These are phyloP conservation scores for Daubentonia madagascariensis DNA, from an alignment of 2,113 vertebrate genomes.

Conservation along the genomic window DNA sequence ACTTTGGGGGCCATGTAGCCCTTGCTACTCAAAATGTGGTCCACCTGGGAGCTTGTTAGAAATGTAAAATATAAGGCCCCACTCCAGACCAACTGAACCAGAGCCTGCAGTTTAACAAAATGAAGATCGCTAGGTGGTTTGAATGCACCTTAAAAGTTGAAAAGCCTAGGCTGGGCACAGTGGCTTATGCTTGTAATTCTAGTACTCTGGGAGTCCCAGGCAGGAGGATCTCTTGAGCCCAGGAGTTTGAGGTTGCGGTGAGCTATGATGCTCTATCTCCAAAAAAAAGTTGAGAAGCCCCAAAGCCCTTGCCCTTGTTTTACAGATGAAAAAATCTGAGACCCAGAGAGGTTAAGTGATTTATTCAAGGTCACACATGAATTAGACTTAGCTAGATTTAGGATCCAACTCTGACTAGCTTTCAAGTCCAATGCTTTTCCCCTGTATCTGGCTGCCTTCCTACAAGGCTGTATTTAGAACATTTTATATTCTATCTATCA, in stretches of 20 bases:
- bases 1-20: background rate
- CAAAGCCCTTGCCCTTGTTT: background rate
- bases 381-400: background rate
- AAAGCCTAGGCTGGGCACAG: background rate
- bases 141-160: background rate
- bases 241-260: no score
- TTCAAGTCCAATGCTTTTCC: background rate
- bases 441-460: background rate
- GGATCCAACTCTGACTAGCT: background rate
- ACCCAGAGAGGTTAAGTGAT: background rate
- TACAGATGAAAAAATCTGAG: background rate
- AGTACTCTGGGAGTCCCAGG: no score
- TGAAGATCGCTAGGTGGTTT: background rate
- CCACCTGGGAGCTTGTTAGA: background rate
- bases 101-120: background rate
- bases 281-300: background rate
- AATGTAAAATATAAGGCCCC: background rate
- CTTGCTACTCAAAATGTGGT: background rate
- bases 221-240: rapidly evolving
- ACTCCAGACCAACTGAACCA: background rate
- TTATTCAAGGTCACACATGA: background rate
- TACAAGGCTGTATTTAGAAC: background rate
- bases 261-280: no score
- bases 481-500: background rate
- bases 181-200: no score